phyloP scores from a whole-genome alignment of 2,888 invertebrate genomes.

The Acrocyrtus sp. region DNA sequence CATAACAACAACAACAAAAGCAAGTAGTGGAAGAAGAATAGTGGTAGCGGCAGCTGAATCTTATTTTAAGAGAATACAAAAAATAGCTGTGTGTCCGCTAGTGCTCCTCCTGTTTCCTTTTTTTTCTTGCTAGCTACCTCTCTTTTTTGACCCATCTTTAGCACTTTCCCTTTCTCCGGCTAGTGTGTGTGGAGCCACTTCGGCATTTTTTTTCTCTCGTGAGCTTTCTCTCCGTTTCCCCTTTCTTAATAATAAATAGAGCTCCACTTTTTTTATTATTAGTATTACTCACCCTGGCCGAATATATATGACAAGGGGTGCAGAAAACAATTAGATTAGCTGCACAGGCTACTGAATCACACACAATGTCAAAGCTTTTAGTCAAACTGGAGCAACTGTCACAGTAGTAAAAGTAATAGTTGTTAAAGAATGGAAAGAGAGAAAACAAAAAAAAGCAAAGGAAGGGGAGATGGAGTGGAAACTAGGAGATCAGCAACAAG shows the following conservation, averaged over 20 bases:
- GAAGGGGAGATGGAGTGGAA: constrained; percentile 27
- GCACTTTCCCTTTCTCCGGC: not conserved
- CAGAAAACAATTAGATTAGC: constrained; percentile 51
- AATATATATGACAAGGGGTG: constrained; percentile 15
- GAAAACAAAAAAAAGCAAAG: constrained; percentile 1
- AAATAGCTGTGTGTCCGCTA: too few species aligned
- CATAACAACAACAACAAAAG: not conserved
- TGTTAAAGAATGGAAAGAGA: not conserved
- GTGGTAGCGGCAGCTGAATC: not conserved
- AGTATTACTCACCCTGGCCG: constrained; percentile 13
- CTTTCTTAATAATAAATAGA: constrained; percentile 21
- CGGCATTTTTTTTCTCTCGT: not conserved
- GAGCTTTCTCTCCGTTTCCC: constrained; percentile 1
- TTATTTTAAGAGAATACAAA: not conserved
- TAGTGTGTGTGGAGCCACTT: not conserved
- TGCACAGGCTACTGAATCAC: constrained; percentile 34
- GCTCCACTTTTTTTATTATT: constrained; percentile 25
- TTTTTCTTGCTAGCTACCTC: not conserved
- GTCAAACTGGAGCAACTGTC: constrained; percentile 18
- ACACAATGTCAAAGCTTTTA: constrained; percentile 29
- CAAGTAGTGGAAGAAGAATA: not conserved
- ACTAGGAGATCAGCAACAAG: constrained; percentile 31
- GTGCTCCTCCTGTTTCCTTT: not conserved
- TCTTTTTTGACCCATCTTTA: not conserved
- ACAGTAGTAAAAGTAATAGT: constrained; percentile 1